Base-by-base conservation (phyloP, 2,797 vertebrate genomes). In the Menidia menidia region DNA sequence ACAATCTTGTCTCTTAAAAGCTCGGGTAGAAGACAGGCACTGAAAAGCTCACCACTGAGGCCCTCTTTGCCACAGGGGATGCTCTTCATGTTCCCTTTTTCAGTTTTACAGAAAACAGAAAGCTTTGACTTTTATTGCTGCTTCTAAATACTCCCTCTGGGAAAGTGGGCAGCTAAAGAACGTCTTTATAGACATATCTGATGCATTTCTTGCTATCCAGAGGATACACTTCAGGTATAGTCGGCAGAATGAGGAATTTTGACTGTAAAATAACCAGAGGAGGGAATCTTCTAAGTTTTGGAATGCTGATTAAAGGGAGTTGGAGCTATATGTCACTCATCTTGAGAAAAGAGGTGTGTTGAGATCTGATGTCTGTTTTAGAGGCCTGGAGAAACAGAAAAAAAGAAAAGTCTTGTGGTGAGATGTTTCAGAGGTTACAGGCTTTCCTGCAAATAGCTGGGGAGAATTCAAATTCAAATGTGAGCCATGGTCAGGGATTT, bases 221-320 rank as follows among this genome's bases (percentile, higher is more conserved):
- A 71, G 42, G 43, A 61, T 48, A 63, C 54, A 3, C 63, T 81
- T 45, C 47, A 74, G 73, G 60, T 77, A 70, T 32, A 52, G 10
- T 42, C 64, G 72, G 60, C 31, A 32, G 62, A 41, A 33, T 44
- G n/a, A 39, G 67, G 75, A 77, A 63, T 74, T 70, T 62, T 55
- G 47, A 65, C 70, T 62, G 16, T 67, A 65, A 73, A 68, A 63
- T 43, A 31, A 12, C 47, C 59, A 0, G 13, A 31, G 52, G 4
- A 15, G 0, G 32, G 31, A 30, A 56, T 60, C 18, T 54, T 65
- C 80, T 13, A 68, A 32, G 74, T 77, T 71, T 63, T 35, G 61
- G 54, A 77, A 78, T 55, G 48, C 48, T 47, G 64, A 83, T 82
- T 73, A 75, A 71, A 87, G 77, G 54, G 63, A 68, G 67, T 45